Percentiles rank a stretch among this genome's conserved stretches.
Evolutionary conservation across 23 tunicate species (phyloP).

Genomic region (Trididemnum nubilum): DNA sequence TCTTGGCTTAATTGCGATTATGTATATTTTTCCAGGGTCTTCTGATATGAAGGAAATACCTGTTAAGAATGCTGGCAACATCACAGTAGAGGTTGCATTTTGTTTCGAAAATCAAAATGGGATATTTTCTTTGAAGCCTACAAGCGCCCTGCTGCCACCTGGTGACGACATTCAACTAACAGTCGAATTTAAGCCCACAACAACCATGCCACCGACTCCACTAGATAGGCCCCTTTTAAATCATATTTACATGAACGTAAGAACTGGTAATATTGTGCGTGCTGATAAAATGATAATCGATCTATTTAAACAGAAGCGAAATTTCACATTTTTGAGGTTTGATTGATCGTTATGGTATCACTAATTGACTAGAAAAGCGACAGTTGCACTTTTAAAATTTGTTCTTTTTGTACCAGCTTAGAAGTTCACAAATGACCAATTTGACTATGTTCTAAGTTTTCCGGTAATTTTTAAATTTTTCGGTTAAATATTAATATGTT

Average conservation of each 20-base stretch:
- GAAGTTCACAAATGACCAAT: no score
- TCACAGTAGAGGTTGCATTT: slow-evolving; percentile 61
- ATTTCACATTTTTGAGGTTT: no score
- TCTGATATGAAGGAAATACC: slow-evolving; percentile 34
- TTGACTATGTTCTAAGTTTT: no score
- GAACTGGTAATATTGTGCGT: not conserved
- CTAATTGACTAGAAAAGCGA: no score
- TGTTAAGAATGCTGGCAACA: slow-evolving; percentile 80
- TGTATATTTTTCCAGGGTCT: not conserved
- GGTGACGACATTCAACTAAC: slow-evolving; percentile 57
- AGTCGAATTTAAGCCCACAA: slow-evolving; percentile 44
- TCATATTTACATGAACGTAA: slow-evolving; percentile 40
- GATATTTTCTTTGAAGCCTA: slow-evolving; percentile 37
- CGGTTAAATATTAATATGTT: no score
- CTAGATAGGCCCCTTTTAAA: slow-evolving; percentile 12
- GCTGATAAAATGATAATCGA: no score
- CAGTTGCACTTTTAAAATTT: no score
- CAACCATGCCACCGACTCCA: not conserved
- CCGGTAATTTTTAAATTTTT: no score
- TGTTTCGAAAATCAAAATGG: slow-evolving; percentile 27
- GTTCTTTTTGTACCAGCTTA: no score
- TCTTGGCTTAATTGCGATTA: no score
- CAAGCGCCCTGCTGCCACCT: slow-evolving; percentile 60
- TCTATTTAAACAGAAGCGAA: no score
- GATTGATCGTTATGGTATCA: no score